Base-by-base conservation (phyloP, 2,888 invertebrate genomes). In the Diaperis boleti region DNA sequence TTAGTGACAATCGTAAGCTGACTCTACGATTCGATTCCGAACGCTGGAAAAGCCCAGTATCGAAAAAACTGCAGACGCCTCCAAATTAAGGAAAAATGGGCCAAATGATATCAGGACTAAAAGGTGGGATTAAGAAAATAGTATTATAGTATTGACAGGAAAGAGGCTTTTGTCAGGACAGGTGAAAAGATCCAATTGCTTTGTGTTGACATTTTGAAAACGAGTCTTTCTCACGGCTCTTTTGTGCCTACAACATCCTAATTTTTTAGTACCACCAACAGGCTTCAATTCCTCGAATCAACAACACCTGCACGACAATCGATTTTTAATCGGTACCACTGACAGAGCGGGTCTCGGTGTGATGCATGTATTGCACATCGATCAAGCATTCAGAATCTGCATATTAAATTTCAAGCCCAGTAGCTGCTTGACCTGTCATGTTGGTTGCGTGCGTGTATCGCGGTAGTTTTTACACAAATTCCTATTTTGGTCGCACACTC, bases 391-490 rank as follows among this genome's bases (percentile, higher is more conserved):
- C 31, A 52, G 63, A 63, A 63, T 66, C 60, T 66, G 66, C 60
- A 67, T 67, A 67, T 62, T 60, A 65, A 62, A 62, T 64, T 62
- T 62, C 45, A 67, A 67, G 65, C 64, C 67, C 64, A 67, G 67
- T 67, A 67, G 67, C 64, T 39, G 59, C 54, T 61, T 57, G 29
- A 56, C 41, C 56, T 62, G 45, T 57, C 59, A 55, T 33, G 54
- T 33, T 44, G 55, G 31, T 49, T 55, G 59, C 37, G 52, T 52
- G 55, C 64, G 64, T 57, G 59, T 60, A 56, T 60, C 45, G 56
- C 62, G 60, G 62, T 54, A 50, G 60, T 62, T 67, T 66, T 67
- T 67, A 57, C 44, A 52, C 62, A 62, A 67, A 65, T 65, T 56
- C 67, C 67, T 60, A 62, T 65, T 67, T 67, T 57, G 66, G 62